Conservation (phyloP, 2,113 vertebrate genomes). For the Mustelus asterias region DNA sequence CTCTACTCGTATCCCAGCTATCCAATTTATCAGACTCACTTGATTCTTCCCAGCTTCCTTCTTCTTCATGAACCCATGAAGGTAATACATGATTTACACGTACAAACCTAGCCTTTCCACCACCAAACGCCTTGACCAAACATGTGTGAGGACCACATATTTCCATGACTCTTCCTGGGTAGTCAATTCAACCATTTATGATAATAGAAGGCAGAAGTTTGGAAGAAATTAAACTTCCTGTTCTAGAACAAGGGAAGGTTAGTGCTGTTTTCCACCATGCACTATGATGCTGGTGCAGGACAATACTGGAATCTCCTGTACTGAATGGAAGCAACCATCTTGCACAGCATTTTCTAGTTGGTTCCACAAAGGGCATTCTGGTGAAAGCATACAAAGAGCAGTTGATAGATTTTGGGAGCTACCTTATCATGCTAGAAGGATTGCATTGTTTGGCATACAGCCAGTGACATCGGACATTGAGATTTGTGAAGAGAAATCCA, state of each 20-base stretch:
- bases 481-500: slow-evolving; percentile 54
- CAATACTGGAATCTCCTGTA: slow-evolving; percentile 50
- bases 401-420: slow-evolving; percentile 64
- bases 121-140: no score
- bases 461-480: slow-evolving; percentile 67
- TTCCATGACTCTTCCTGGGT: no score
- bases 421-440: slow-evolving; percentile 70
- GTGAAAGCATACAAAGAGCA: slow-evolving; percentile 50
- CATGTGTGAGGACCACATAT: no score
- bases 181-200: no score
- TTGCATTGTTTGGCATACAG: slow-evolving; percentile 62
- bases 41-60: no score
- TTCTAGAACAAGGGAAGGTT: slow-evolving; percentile 55
- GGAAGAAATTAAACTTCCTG: slow-evolving; percentile 48
- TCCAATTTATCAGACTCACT: no score
- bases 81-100: no score
- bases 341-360: slow-evolving; percentile 60
- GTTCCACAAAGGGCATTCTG: slow-evolving; percentile 54
- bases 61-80: no score
- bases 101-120: no score
- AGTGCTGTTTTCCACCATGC: slow-evolving; percentile 59
- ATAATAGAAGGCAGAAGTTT: neutral
- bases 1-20: no score
- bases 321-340: slow-evolving; percentile 45
- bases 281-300: slow-evolving; percentile 61